Evolutionary conservation across 2,113 vertebrate genomes (phyloP).

Genomic region (Rhodinocichla rosea): DNA sequence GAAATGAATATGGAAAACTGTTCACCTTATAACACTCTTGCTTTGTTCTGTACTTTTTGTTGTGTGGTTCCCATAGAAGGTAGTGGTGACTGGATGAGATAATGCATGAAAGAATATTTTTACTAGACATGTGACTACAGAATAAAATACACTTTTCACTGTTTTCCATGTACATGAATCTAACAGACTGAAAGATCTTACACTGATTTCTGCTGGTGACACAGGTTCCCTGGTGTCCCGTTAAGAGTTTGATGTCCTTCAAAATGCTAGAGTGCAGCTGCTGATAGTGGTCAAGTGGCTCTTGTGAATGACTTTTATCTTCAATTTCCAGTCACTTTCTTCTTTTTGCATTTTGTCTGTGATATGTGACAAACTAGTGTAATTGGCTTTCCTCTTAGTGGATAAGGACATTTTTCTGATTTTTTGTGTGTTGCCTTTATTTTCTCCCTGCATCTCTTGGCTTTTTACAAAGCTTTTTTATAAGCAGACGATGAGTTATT

Average conservation of each 20-base stretch:
- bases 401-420: background rate
- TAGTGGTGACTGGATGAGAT: background rate
- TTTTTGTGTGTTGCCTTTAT: background rate
- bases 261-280: background rate
- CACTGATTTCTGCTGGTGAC: background rate
- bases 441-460: background rate
- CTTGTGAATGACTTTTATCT: background rate
- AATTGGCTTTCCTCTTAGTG: background rate
- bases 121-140: background rate
- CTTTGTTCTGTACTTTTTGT: background rate
- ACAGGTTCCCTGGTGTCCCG: background rate
- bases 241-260: background rate
- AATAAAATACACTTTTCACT: background rate
- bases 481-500: background rate
- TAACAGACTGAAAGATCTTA: background rate
- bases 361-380: background rate
- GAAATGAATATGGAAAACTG: background rate
- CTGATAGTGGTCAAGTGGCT: background rate
- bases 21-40: background rate
- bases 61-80: accelerated
- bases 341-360: background rate
- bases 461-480: background rate
- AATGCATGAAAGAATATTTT: background rate
- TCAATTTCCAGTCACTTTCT: background rate
- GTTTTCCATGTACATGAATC: background rate